Conservation (phyloP, 2,113 vertebrate genomes). For the Sturnus vulgaris region DNA sequence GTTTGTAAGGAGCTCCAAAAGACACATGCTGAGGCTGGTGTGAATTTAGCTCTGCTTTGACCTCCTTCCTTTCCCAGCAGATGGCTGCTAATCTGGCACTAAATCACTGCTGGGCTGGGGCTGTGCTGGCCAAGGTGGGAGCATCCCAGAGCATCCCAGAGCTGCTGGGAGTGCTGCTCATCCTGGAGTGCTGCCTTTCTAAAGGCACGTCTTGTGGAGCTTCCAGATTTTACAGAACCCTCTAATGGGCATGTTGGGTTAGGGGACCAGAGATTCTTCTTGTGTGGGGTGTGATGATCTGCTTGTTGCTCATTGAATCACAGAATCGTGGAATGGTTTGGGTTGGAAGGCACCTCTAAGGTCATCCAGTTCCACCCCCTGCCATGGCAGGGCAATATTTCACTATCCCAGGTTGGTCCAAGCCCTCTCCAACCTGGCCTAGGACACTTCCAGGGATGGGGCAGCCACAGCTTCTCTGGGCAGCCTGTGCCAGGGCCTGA, state of each 20-base stretch:
- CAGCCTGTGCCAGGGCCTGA: background rate
- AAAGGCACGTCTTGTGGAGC: background rate
- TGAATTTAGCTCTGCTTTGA: constrained; percentile 35
- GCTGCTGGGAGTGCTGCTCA: background rate
- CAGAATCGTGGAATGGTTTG: background rate
- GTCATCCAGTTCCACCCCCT: too few relatives aligned
- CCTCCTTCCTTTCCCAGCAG: background rate
- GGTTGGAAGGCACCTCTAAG: background rate
- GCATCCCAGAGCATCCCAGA: background rate
- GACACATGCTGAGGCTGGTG: constrained; percentile 19
- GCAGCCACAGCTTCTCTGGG: background rate
- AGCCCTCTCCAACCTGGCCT: rapidly evolving
- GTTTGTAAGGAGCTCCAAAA: constrained; percentile 27
- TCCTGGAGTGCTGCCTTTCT: background rate
- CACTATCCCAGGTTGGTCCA: background rate
- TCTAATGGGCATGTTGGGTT: background rate
- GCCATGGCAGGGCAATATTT: background rate
- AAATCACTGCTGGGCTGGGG: background rate
- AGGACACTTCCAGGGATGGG: background rate
- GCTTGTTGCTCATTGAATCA: background rate
- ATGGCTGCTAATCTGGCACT: background rate
- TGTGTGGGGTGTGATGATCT: background rate
- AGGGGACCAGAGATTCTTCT: background rate
- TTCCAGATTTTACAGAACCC: background rate
- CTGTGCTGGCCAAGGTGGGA: background rate